These are phyloP conservation scores for Ips nitidus DNA, from an alignment of 1,140 invertebrate species.

Conservation along the genomic window DNA sequence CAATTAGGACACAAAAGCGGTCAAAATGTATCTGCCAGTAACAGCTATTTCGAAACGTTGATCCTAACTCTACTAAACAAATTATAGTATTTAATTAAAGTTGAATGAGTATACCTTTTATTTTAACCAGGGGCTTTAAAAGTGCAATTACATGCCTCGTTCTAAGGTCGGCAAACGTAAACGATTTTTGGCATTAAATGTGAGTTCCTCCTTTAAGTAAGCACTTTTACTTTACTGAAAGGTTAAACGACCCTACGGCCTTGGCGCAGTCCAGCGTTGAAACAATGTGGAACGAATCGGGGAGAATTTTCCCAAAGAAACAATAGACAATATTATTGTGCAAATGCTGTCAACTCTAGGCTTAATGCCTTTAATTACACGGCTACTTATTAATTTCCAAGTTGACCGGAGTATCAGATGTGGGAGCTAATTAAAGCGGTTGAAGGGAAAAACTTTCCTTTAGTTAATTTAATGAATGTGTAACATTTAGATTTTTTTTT, in stretches of 20 bases:
- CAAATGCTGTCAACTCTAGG: constrained; percentile 10
- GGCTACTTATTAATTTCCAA: neutral
- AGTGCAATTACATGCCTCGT: neutral
- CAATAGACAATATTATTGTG: constrained; percentile 5
- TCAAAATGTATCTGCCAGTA: too few relatives aligned
- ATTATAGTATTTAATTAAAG: constrained; percentile 8
- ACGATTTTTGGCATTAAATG: neutral
- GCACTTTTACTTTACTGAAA: too few relatives aligned
- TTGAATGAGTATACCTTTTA: neutral
- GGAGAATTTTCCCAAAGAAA: constrained; percentile 11
- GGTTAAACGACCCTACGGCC: neutral
- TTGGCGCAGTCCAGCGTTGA: neutral
- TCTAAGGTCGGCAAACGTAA: constrained; percentile 2
- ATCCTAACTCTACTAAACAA: neutral
- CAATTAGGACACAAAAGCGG: too few relatives aligned
- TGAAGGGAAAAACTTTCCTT: too few relatives aligned
- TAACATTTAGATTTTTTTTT: too few relatives aligned
- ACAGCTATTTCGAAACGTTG: constrained; percentile 3
- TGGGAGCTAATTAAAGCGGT: too few relatives aligned
- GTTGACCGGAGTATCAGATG: too few relatives aligned
- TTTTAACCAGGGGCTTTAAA: constrained; percentile 9
- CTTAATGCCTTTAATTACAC: constrained; percentile 9
- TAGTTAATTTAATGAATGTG: too few relatives aligned
- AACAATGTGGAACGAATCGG: neutral
- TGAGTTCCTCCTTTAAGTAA: too few relatives aligned